Base-by-base conservation (phyloP, 2,888 invertebrate genomes). In the Congeria kusceri region DNA sequence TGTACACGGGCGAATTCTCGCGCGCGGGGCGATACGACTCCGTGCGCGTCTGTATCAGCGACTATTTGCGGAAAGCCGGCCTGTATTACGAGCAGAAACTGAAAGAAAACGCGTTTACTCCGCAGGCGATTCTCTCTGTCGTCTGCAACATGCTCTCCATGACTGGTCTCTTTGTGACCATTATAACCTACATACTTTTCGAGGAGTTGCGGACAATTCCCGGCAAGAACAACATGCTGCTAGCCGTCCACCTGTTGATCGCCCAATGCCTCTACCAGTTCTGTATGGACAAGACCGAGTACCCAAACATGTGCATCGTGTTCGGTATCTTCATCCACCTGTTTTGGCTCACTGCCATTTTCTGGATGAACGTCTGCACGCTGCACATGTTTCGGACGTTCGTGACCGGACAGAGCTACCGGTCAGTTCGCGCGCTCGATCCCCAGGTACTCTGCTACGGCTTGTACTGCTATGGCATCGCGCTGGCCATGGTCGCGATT, bases 341-440 rank as follows among this genome's bases (percentile, higher is more conserved):
- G 13, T 82, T 82, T 28, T 84, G 82, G 82, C 76, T 84, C 13
- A 79, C 77, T 7, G 77, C 80, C 11, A 77, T 84, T 27, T 71
- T 84, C 29, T 84, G 84, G 84, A 84, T 82, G 84, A 84, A 84
- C 53, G 79, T 76, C 25, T 84, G 84, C 44, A 80, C 84, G n/a
- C 39, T 84, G 49, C 84, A 84, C 57, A 84, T 84, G 84, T 84
- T 80, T 28, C 74, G 84, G 18, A 81, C 81, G 7, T 84, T 84
- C 65, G 83, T 83, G 0, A 80, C 83, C 1, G 83, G 83, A 25
- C 79, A 83, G 53, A 83, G 79, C 32, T 83, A 83, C 28, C 74
- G 83, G 2, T 83, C 83, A 3, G 67, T 80, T 0, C 57, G 77
- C 7, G 77, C 77, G 0, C 25, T 79, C 29, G 83, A 83, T 32